These are phyloP conservation scores for Spodoptera exigua DNA, from an alignment of 2,888 invertebrate species.

Conservation along the genomic window DNA sequence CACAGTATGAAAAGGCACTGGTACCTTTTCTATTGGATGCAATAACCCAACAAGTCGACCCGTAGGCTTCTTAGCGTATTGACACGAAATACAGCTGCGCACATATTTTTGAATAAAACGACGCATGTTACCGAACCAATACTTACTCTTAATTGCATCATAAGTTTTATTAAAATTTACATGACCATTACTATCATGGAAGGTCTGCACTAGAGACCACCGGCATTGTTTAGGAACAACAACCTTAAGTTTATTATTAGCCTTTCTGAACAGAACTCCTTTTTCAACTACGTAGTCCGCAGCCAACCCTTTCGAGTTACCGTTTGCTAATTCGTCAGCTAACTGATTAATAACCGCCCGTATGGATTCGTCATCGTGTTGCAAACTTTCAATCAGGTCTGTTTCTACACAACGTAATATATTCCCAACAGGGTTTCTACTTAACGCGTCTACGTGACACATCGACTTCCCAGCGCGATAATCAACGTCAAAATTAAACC, in stretches of 20 bases:
- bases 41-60: too few species aligned
- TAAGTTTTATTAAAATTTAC: conserved; percentile 18
- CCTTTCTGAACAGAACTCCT: conserved; percentile 6
- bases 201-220: conserved; percentile 3
- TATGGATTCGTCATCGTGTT: conserved; percentile 12
- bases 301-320: too few species aligned
- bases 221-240: conserved; percentile 3
- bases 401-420: not conserved
- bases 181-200: conserved; percentile 16
- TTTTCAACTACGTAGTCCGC: too few species aligned
- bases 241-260: conserved; percentile 1
- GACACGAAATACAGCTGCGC: too few species aligned
- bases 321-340: too few species aligned
- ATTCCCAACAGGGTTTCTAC: conserved; percentile 4
- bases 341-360: too few species aligned
- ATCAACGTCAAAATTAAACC: conserved; percentile 7
- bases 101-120: not conserved
- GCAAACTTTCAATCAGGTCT: conserved; percentile 8
- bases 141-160: conserved; percentile 5
- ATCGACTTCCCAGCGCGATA: conserved; percentile 8
- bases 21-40: too few species aligned
- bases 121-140: conserved; percentile 4
- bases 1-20: too few species aligned
- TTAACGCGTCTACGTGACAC: conserved; percentile 11
- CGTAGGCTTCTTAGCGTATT: too few species aligned